Percentiles rank a stretch among this genome's conserved stretches.
These are phyloP conservation scores for Zaprionus vittiger DNA, from an alignment of 1,140 invertebrate species.

Conservation along the genomic window DNA sequence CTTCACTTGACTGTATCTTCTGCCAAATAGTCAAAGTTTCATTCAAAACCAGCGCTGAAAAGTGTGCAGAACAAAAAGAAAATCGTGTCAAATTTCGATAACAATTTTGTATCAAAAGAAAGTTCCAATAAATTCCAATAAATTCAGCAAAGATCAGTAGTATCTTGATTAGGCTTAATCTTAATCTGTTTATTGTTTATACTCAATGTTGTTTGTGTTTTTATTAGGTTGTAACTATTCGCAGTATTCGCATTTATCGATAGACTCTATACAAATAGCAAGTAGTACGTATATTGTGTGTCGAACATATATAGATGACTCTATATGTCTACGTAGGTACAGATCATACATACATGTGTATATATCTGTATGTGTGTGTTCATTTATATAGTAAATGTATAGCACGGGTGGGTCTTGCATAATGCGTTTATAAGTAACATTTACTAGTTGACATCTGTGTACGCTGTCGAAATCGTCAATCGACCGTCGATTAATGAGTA, in stretches of 20 bases:
- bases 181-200: conserved; percentile 6
- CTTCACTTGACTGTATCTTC: no score
- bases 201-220: conserved; percentile 5
- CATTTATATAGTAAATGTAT: conserved; percentile 45
- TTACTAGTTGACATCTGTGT: conserved; percentile 38
- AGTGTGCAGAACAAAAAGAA: neutral
- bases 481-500: conserved; percentile 8
- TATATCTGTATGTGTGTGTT: conserved; percentile 13
- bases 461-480: neutral
- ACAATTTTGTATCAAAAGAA: neutral
- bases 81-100: neutral
- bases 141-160: conserved; percentile 1
- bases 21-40: no score
- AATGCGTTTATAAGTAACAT: conserved; percentile 44
- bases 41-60: no score
- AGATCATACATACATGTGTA: neutral
- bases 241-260: conserved; percentile 5
- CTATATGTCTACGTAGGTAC: conserved; percentile 3
- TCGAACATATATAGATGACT: conserved; percentile 14
- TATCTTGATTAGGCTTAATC: neutral
- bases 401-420: conserved; percentile 58
- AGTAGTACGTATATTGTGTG: conserved; percentile 21
- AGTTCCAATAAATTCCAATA: neutral
- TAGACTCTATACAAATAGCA: conserved; percentile 22
- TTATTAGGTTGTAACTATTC: neutral